Conservation (phyloP, 2,113 vertebrate species). For the Corythaeola cristata region DNA sequence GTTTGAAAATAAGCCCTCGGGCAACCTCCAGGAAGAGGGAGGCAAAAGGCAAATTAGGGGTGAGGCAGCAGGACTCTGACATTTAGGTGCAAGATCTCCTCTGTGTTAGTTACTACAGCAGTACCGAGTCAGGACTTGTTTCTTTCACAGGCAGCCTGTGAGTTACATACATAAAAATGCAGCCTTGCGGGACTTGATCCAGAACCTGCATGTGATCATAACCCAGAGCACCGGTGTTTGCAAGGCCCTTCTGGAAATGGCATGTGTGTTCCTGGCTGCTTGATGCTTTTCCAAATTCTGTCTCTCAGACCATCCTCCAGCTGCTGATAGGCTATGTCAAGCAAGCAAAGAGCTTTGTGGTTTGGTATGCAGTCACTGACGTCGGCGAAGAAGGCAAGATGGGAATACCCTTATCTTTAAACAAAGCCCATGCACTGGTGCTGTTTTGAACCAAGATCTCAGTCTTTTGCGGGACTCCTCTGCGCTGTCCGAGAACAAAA, state of each 20-base stretch:
- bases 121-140: neutral
- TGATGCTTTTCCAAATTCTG: neutral
- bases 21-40: neutral
- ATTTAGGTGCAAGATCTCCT: neutral
- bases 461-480: neutral
- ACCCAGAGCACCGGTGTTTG: neutral
- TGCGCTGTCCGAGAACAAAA: neutral
- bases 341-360: neutral
- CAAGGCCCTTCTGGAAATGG: neutral
- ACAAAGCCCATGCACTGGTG: neutral
- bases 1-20: neutral
- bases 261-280: neutral
- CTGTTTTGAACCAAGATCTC: neutral
- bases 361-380: neutral
- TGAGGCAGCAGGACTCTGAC: neutral
- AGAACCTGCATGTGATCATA: neutral
- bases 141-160: neutral
- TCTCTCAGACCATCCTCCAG: neutral
- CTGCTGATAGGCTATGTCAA: neutral
- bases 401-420: neutral
- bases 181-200: rapidly evolving
- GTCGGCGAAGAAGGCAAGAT: neutral
- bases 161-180: neutral
- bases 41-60: neutral
- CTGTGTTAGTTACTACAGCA: neutral